phyloP scores from a whole-genome alignment of 2,797 vertebrate genomes.

The Remorina albescens region DNA sequence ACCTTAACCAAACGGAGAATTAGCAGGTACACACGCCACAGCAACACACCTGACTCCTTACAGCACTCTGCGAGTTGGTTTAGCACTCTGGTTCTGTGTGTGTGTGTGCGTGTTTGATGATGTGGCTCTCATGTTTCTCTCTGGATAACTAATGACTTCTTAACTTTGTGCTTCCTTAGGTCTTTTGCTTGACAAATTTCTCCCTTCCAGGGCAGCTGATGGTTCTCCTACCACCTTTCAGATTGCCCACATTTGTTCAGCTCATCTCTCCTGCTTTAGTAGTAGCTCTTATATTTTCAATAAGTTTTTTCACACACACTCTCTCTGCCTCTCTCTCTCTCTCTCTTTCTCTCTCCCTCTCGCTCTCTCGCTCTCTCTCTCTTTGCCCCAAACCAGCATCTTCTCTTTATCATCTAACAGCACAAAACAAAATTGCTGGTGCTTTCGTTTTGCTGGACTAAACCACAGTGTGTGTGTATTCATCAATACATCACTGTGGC shows the following conservation, averaged over 20 bases:
- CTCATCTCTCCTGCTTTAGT: neutral
- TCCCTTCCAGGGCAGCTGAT: neutral
- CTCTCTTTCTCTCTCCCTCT: too few species aligned
- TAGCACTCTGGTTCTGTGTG: neutral
- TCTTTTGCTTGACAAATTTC: neutral
- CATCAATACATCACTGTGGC: constrained; percentile 9
- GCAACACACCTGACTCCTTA: constrained; percentile 21
- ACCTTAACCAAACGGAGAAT: constrained; percentile 86
- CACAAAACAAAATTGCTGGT: constrained; percentile 27
- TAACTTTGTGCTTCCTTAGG: neutral
- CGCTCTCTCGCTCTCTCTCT: too few species aligned
- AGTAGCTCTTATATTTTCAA: neutral
- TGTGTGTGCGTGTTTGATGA: constrained; percentile 1
- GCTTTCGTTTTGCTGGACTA: neutral
- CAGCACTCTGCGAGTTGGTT: constrained; percentile 4
- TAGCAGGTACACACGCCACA: constrained; percentile 82
- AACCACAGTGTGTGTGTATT: constrained; percentile 19
- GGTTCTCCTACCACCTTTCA: neutral
- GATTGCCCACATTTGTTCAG: neutral
- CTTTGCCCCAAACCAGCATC: constrained; percentile 10
- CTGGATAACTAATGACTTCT: neutral
- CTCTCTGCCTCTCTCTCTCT: neutral
- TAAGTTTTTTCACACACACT: neutral
- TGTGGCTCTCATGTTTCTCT: neutral
- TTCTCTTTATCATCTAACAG: constrained; percentile 31